phyloP scores from a whole-genome alignment of 2,888 invertebrate species.

The Eudemis profundana region DNA sequence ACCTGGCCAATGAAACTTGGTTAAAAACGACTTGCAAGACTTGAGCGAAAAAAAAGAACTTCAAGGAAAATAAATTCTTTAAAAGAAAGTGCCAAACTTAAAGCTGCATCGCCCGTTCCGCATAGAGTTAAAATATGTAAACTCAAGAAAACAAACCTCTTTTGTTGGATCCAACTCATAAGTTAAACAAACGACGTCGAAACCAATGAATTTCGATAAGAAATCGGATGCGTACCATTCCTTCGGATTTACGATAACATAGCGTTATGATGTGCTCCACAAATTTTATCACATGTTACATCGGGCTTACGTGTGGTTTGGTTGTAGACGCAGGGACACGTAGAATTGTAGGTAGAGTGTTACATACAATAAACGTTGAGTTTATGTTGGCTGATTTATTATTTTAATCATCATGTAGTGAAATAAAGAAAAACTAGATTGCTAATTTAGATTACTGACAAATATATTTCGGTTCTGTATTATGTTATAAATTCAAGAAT shows the following conservation, averaged over 20 bases:
- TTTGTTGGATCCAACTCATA: conserved; percentile 46
- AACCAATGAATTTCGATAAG: conserved; percentile 60
- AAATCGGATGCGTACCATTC: conserved; percentile 49
- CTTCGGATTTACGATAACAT: conserved; percentile 50
- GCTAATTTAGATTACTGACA: too few relatives aligned
- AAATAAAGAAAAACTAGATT: too few relatives aligned
- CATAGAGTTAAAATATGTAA: conserved; percentile 14
- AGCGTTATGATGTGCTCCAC: conserved; percentile 50
- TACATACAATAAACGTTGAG: not conserved
- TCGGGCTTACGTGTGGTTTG: conserved; percentile 40
- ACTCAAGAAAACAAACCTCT: conserved; percentile 10
- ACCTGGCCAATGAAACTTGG: not conserved
- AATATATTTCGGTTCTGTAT: too few relatives aligned
- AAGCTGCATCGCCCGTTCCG: not conserved
- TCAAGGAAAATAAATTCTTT: too few relatives aligned
- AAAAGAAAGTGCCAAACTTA: not conserved
- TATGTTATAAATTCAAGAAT: too few relatives aligned
- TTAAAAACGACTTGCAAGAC: not conserved
- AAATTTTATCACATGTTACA: conserved; percentile 52
- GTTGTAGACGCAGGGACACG: not conserved
- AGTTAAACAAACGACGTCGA: conserved; percentile 56
- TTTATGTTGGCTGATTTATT: too few relatives aligned
- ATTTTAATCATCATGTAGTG: too few relatives aligned
- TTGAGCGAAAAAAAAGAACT: too few relatives aligned
- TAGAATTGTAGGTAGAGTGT: not conserved